Base-by-base conservation (phyloP, 2,888 invertebrate species). In the Caenorhabditis sp. region DNA sequence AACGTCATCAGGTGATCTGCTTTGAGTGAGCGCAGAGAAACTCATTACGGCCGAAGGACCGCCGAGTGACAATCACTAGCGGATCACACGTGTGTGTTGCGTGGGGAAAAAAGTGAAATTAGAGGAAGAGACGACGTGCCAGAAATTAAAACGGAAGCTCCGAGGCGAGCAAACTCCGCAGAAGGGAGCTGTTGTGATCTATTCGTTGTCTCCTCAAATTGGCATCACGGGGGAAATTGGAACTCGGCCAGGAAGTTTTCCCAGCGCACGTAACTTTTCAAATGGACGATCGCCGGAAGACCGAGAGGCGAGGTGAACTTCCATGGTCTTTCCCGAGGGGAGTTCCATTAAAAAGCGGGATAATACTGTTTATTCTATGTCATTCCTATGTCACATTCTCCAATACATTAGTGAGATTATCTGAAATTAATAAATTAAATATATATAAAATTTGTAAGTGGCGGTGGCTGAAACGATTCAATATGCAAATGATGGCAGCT, bases 401-500 rank as follows among this genome's bases (percentile, higher is more conserved):
- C 22, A 18, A 70, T 60, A 70, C 50, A 70, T 70, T 60, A 70
- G 51, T 47, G 26, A 9, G 4, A 11, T n/a, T n/a, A n/a, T 40
- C 11, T 8, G 40, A 62, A 47, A 24, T 50, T 20, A 58, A 69
- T 69, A 61, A 77, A 28, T 69, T 40, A 40, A 13, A 6, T 40
- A 40, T 40, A 40, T 40, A 40, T 5, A 11, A 32, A 32, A 9
- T 32, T 32, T 32, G 32, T 9, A 32, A n/a, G n/a, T n/a, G n/a
- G n/a, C n/a, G n/a, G n/a, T n/a, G n/a, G n/a, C n/a, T n/a, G n/a
- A 28, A 26, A 32, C 40, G 53, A 40, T 37, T 28, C 51, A 81
- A 56, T 82, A 82, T 28, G 81, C 81, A 53, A 82, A 88, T 3
- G 85, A 55, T 2, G 90, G 90, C 35, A 90, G 84, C 47, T 89